Base-by-base conservation (phyloP, 2,888 invertebrate species). In the Caenorhabditis becei region DNA sequence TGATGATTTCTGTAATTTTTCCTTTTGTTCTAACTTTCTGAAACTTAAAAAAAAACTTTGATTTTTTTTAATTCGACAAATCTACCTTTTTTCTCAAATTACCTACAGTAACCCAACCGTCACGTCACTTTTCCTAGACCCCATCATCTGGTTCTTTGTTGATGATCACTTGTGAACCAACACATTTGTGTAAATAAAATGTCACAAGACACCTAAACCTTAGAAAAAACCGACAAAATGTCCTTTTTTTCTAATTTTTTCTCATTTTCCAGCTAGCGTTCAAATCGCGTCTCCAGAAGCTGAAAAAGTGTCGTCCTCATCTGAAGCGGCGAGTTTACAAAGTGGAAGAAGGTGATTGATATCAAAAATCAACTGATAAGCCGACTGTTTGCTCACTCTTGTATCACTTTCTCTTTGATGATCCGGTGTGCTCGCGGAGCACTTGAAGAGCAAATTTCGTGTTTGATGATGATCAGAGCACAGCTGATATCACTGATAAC, bases 221-320 rank as follows among this genome's bases (percentile, higher is more conserved):
- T 61, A 20, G 18, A 37, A 41, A 61, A 41, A 44, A n/a, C 16
- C 44, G 16, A 44, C 3, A 44, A 44, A 44, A 10, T n/a, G 7
- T n/a, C 7, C 7, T 8, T 44, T 44, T 44, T 44, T 44, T 44
- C 44, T 8, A 44, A 44, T 44, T 44, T n/a, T n/a, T n/a, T n/a
- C n/a, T n/a, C n/a, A n/a, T n/a, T n/a, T 71, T 78, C 24, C 71
- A 78, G 78, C 65, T 78, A 14, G 71, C 66, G n/a, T 66, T 78
- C 70, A 78, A 78, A 71, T 71, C 78, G 18, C 78, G 78, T 23
- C 71, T 78, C 0, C 71, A 71, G 16, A 70, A 78, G 20, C 61
- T 78, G 16, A 49, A 44, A 47, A 78, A 72, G 23, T 78, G 71
- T 67, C 78, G 78, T 0, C 78, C 78, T n/a, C 78, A 78, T 49